These are phyloP conservation scores for Rosalia funebris DNA, from an alignment of 2,888 invertebrate genomes.

Conservation along the genomic window DNA sequence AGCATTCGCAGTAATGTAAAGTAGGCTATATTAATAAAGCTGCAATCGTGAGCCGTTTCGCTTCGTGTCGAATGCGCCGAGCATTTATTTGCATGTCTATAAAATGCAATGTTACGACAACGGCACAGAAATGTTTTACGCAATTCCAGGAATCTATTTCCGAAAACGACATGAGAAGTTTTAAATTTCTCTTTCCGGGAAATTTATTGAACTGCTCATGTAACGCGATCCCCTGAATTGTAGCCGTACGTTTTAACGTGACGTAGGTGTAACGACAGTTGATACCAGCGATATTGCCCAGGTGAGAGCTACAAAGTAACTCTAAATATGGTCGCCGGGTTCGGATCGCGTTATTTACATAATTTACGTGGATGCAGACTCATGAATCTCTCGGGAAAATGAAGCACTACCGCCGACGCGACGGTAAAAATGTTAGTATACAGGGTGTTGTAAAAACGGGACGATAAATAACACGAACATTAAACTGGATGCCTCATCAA, in stretches of 20 bases:
- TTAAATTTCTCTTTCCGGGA: constrained; percentile 23
- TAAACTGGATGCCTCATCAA: no score
- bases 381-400: constrained; percentile 1
- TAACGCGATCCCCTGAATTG: constrained; percentile 17
- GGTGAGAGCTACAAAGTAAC: constrained; percentile 3
- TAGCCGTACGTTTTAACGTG: neutral
- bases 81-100: constrained; percentile 10
- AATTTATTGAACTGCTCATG: constrained; percentile 19
- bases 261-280: neutral
- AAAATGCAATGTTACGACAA: constrained; percentile 21
- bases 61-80: constrained; percentile 5
- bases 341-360: neutral
- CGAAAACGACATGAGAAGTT: constrained; percentile 21
- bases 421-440: no score
- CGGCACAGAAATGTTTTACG: constrained; percentile 1
- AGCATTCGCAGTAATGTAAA: neutral
- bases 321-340: neutral
- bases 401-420: no score
- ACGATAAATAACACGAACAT: no score
- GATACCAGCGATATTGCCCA: neutral
- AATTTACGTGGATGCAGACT: neutral
- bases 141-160: constrained; percentile 12
- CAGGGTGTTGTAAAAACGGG: no score
- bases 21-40: constrained; percentile 9
- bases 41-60: neutral